These are phyloP conservation scores for Strongylocentrotus purpuratus DNA, from an alignment of 35 echinoderm and acorn worm genomes.

Conservation along the genomic window DNA sequence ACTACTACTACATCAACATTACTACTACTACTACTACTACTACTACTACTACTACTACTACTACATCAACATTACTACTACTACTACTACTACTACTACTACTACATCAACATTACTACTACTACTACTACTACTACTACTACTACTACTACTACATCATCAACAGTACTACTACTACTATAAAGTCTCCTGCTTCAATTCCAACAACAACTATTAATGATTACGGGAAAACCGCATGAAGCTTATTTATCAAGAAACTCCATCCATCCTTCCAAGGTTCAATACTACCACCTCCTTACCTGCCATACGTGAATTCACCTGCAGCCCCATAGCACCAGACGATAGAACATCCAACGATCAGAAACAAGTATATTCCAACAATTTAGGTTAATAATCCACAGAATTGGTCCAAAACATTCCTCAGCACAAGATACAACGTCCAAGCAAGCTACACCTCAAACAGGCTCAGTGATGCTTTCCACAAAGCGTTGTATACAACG, in stretches of 20 bases:
- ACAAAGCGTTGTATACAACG: not conserved
- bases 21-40: not conserved
- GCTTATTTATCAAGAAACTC: too few relatives aligned
- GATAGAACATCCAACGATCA: not conserved
- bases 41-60: not conserved
- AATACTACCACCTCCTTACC: not conserved
- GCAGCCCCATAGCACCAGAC: not conserved
- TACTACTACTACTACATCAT: too few relatives aligned
- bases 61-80: not conserved
- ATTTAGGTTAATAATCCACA: constrained; percentile 11
- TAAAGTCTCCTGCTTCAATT: not conserved
- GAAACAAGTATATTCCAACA: not conserved
- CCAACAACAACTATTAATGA: not conserved
- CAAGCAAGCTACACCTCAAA: not conserved
- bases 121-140: too few relatives aligned
- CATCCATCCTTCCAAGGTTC: too few relatives aligned
- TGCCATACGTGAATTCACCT: constrained; percentile 30
- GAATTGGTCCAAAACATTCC: not conserved
- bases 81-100: too few relatives aligned
- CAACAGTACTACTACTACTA: not conserved
- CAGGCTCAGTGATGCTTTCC: too few relatives aligned
- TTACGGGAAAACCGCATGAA: not conserved
- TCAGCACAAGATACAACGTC: not conserved
- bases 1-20: not conserved
- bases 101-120: too few relatives aligned